These are phyloP conservation scores for Anastrepha ludens DNA, from an alignment of 1,140 invertebrate genomes.

Conservation along the genomic window DNA sequence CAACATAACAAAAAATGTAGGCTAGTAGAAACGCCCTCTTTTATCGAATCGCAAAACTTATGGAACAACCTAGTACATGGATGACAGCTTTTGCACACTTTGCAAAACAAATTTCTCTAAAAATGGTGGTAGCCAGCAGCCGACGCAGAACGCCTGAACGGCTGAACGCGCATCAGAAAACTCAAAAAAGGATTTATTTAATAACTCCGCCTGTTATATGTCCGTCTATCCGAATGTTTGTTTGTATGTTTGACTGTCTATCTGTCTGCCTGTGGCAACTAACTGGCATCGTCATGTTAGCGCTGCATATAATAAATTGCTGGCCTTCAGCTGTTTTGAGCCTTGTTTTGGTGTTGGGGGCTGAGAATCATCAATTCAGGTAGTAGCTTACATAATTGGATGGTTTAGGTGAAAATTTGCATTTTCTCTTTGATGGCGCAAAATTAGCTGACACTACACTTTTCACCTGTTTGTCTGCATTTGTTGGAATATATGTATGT, in stretches of 20 bases:
- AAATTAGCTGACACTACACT: slow-evolving; percentile 47
- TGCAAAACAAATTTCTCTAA: slow-evolving; percentile 23
- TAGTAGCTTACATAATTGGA: background rate
- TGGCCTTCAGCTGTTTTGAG: background rate
- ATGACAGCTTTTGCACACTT: background rate
- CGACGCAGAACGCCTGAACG: background rate
- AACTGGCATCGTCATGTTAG: background rate
- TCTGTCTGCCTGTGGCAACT: background rate
- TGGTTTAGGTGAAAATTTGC: slow-evolving; percentile 47
- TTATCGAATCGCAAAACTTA: too few species aligned
- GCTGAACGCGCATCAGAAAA: slow-evolving; percentile 33
- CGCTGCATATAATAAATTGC: slow-evolving; percentile 18
- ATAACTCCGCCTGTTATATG: slow-evolving; percentile 23
- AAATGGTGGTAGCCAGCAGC: slow-evolving; percentile 24
- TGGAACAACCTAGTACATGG: background rate
- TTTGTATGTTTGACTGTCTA: background rate
- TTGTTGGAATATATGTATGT: background rate
- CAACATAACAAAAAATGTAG: too few species aligned
- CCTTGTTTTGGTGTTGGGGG: background rate
- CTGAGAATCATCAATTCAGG: too few species aligned
- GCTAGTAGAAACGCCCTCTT: too few species aligned
- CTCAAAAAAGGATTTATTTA: slow-evolving; percentile 41
- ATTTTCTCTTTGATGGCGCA: slow-evolving; percentile 52
- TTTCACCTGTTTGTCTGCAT: slow-evolving; percentile 38
- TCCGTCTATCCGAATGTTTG: background rate